A percentile compares a stretch with the other conserved stretches of the same genome.
These are phyloP conservation scores for Pedetes capensis DNA, from an alignment of 2,113 vertebrate species.

Conservation along the genomic window DNA sequence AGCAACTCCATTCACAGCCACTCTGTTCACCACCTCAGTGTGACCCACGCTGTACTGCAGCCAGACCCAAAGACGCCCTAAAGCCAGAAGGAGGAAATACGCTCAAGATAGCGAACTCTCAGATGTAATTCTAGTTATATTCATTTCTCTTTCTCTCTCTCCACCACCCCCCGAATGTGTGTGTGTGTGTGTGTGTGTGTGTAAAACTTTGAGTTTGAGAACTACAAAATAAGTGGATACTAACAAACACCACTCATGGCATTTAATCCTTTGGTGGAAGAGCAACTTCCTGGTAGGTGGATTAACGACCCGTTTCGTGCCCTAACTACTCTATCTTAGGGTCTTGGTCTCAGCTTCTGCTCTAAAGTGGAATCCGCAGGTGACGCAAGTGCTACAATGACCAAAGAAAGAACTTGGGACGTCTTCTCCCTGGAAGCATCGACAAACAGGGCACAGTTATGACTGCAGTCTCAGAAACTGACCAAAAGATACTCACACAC, in stretches of 20 bases:
- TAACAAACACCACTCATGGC: neutral
- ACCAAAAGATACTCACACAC: neutral
- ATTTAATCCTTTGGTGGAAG: constrained; percentile 20
- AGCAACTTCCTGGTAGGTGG: constrained; percentile 14
- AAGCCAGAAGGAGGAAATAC: neutral
- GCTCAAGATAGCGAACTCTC: neutral
- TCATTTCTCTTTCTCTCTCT: neutral
- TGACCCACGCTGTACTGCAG: neutral
- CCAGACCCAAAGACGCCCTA: neutral
- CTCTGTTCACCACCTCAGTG: neutral
- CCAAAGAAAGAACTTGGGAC: neutral
- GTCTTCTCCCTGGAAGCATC: neutral
- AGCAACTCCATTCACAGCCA: constrained; percentile 3
- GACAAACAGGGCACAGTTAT: neutral
- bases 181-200: no score
- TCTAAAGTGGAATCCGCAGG: neutral
- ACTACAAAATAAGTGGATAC: neutral
- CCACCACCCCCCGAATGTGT: accelerated
- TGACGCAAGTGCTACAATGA: neutral
- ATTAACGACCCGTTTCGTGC: no score
- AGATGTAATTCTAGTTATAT: neutral
- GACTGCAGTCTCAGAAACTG: neutral
- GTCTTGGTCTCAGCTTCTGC: neutral
- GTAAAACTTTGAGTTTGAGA: neutral
- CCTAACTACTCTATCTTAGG: neutral